A percentile compares a stretch with the other conserved stretches of the same genome.
These are phyloP conservation scores for Macroglossus sobrinus DNA, from an alignment of 2,113 vertebrate genomes.

Conservation along the genomic window DNA sequence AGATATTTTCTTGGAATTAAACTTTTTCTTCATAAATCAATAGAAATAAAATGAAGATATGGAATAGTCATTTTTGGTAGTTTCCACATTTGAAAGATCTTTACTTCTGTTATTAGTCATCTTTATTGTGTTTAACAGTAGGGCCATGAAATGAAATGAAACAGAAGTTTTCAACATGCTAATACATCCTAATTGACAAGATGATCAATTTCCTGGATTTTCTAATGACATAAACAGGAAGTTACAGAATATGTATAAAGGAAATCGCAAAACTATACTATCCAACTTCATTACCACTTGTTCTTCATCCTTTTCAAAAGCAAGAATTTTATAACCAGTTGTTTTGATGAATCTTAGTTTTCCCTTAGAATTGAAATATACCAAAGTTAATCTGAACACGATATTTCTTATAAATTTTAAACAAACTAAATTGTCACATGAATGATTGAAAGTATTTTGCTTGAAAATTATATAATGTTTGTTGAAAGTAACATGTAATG, in stretches of 20 bases:
- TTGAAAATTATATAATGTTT: conserved; percentile 24
- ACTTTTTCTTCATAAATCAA: background rate
- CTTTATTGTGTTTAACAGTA: background rate
- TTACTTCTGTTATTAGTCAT: background rate
- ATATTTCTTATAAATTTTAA: background rate
- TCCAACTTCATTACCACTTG: conserved; percentile 24
- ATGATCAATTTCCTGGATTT: background rate
- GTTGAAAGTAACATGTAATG: background rate
- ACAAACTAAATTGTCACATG: background rate
- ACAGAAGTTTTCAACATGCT: background rate
- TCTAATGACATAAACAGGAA: conserved; percentile 32
- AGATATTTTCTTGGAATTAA: background rate
- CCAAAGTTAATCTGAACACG: conserved; percentile 28
- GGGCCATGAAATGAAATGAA: background rate
- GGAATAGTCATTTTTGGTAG: background rate
- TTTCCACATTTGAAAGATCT: background rate
- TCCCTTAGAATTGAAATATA: background rate
- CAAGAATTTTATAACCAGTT: conserved; percentile 40
- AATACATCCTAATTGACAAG: background rate
- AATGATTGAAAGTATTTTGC: background rate
- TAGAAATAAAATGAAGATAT: background rate
- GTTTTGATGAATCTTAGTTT: conserved; percentile 35
- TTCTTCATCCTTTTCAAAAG: background rate
- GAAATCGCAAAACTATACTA: background rate
- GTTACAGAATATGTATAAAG: conserved; percentile 51